A percentile compares a stretch with the other conserved stretches of the same genome.
Conservation (phyloP, 2,113 vertebrate species). For the Oreochromis spilurus region DNA sequence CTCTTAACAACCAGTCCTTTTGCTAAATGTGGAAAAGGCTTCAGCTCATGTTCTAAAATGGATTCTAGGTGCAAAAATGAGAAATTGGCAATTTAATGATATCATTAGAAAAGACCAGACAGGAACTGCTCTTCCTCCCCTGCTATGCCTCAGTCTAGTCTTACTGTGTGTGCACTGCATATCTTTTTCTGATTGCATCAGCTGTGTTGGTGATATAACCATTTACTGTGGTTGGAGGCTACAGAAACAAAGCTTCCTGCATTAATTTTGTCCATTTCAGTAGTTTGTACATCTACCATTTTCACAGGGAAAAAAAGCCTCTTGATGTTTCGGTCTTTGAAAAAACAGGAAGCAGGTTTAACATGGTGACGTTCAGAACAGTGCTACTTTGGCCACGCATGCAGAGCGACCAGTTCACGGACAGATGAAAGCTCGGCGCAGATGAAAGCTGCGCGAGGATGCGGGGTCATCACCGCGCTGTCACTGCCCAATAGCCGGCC, state of each 20-base stretch:
- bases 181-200: constrained; percentile 36
- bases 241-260: constrained; percentile 14
- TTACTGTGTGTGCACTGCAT: constrained; percentile 28
- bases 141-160: constrained; percentile 16
- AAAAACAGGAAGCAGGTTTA: not conserved
- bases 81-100: constrained; percentile 8
- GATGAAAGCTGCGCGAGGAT: not conserved
- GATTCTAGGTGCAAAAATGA: constrained; percentile 31
- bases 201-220: constrained; percentile 21
- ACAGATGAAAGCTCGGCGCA: not conserved
- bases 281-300: not conserved
- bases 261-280: constrained; percentile 13
- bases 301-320: not conserved
- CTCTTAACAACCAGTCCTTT: not conserved
- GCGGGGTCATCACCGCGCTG: not conserved
- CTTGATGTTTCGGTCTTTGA: not conserved
- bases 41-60: not conserved
- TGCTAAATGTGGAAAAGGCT: constrained; percentile 4
- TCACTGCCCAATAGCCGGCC: not conserved
- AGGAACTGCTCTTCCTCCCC: not conserved
- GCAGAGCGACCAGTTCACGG: not conserved
- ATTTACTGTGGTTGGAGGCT: constrained; percentile 20
- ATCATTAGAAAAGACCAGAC: constrained; percentile 7
- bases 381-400: not conserved
- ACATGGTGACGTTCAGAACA: not conserved